Conservation (phyloP, 2,888 invertebrate species). For the Seira sanloemensis region DNA sequence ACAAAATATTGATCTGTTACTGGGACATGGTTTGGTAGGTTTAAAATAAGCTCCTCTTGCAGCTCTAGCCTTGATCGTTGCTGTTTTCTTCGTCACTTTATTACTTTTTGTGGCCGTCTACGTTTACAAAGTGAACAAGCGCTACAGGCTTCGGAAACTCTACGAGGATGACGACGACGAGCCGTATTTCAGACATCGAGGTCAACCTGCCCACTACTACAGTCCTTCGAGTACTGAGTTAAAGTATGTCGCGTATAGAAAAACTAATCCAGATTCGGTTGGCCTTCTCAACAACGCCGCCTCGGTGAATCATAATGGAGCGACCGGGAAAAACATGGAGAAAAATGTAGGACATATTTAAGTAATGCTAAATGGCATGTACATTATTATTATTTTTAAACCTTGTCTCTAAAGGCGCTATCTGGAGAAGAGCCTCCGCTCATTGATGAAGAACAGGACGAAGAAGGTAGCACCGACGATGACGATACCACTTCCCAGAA, state of each 20-base stretch:
- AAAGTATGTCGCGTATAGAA: slow-evolving; percentile 53
- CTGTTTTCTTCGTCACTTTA: slow-evolving; percentile 84
- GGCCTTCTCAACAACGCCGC: slow-evolving; percentile 47
- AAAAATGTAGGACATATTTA: background rate
- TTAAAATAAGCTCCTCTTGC: slow-evolving; percentile 74
- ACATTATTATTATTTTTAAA: background rate
- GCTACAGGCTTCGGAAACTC: slow-evolving; percentile 84
- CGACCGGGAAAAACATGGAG: background rate
- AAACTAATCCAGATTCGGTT: slow-evolving; percentile 59
- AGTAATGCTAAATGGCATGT: too few relatives aligned
- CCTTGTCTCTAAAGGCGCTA: background rate
- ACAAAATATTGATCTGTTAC: slow-evolving; percentile 20
- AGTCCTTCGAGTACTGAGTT: slow-evolving; percentile 57
- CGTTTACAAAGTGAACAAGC: slow-evolving; percentile 85
- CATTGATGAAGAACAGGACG: slow-evolving; percentile 18
- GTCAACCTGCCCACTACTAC: slow-evolving; percentile 61
- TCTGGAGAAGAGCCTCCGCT: slow-evolving; percentile 3
- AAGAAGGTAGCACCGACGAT: slow-evolving; percentile 54
- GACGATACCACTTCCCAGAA: slow-evolving; percentile 63
- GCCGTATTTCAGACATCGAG: slow-evolving; percentile 53
- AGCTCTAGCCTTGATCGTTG: slow-evolving; percentile 87
- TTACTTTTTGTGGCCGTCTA: slow-evolving; percentile 84
- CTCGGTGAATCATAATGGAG: background rate
- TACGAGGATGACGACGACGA: slow-evolving; percentile 83
- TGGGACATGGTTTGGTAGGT: too few relatives aligned